Evolutionary conservation across 2,888 invertebrate species (phyloP), one percentile per base, ranked within the genome.

Genomic region (Amblyteles armatorius): DNA sequence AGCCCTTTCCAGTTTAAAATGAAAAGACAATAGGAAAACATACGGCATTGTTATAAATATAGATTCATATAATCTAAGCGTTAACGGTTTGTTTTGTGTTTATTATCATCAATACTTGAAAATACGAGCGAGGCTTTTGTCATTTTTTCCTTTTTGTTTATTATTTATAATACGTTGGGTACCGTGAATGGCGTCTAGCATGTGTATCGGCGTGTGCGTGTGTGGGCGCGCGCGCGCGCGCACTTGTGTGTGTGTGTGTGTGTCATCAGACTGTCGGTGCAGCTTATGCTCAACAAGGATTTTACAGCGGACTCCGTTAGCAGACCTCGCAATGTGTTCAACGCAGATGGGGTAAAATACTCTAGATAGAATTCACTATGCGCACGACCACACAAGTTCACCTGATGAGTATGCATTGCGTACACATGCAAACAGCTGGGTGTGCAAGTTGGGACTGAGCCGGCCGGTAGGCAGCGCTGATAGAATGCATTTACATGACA

Each of bases 101-200:
- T 63, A 72, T 79, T 73, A 83, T 79, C 73, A 80, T 79, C 67
- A 91, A 92, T 92, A 92, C 91, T 93, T 92, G 88, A 89, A 89
- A 92, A 92, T 92, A 92, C 91, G 90, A 91, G 92, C 92, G 91
- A 92, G 91, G 92, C 89, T 91, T 92, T 87, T 89, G 84, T 91
- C 91, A 40, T 63, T 72, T 26, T 71, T 29, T 82, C 29, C 33
- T 65, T 50, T 48, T 52, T 44, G 3, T 16, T 71, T 74, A 69
- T 48, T 67, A 71, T 72, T 77, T 68, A 81, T 78, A 81, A 81
- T 84, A 84, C 81, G 77, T 77, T 78, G 81, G 81, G 81, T 84
- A 81, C 80, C 60, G 65, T 77, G 80, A 83, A 85, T 83, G 79
- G 85, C 72, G 67, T 65, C 72, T 79, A 84, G 71, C 78, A 65